phyloP scores from a whole-genome alignment of 2,888 invertebrate genomes.

The Mayetiola destructor region DNA sequence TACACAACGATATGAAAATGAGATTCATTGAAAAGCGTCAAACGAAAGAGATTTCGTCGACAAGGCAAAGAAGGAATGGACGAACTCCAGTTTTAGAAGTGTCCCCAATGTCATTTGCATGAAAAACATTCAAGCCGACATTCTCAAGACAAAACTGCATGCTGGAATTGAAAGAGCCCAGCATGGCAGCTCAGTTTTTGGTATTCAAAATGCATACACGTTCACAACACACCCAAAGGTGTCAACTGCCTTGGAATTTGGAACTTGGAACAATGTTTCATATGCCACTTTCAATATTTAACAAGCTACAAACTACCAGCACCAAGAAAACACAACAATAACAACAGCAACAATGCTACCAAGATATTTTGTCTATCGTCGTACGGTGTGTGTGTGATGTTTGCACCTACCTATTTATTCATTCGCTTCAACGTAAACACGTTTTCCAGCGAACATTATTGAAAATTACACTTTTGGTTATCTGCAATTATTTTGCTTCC shows the following conservation, averaged over 20 bases:
- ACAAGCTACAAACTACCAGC: slow-evolving; percentile 6
- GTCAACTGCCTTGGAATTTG: not conserved
- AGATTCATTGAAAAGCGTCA: no score
- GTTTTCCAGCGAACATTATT: slow-evolving; percentile 1
- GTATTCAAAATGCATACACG: not conserved
- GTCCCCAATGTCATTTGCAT: slow-evolving; percentile 3
- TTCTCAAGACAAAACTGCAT: not conserved
- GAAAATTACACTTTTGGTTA: slow-evolving; percentile 8
- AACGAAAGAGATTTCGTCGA: not conserved
- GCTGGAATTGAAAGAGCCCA: not conserved
- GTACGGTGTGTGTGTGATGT: not conserved
- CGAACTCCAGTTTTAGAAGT: not conserved
- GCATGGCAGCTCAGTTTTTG: not conserved
- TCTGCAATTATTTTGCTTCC: slow-evolving; percentile 10
- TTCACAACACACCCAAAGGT: not conserved
- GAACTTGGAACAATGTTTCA: no score
- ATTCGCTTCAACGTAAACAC: not conserved
- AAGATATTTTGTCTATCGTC: no score
- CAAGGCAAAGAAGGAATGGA: not conserved
- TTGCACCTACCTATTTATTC: not conserved
- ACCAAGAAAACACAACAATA: not conserved
- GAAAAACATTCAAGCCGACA: not conserved
- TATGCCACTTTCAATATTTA: no score
- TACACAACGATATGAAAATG: not conserved
- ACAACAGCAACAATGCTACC: no score